These are phyloP conservation scores for Xiphydria camelus DNA, from an alignment of 2,888 invertebrate genomes.

Conservation along the genomic window DNA sequence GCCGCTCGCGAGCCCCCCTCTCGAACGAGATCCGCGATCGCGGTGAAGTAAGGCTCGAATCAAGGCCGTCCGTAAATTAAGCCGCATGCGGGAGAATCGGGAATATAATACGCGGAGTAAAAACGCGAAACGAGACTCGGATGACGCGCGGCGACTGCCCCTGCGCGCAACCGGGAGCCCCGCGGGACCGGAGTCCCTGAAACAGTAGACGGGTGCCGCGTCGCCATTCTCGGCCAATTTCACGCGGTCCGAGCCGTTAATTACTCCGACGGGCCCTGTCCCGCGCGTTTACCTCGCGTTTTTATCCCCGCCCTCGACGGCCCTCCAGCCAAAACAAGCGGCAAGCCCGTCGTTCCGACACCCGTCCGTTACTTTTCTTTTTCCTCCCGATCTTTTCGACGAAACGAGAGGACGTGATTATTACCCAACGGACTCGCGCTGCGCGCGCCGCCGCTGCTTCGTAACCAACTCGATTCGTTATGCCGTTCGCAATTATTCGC, in stretches of 20 bases:
- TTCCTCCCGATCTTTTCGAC: no score
- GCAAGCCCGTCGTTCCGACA: no score
- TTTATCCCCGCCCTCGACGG: constrained; percentile 14
- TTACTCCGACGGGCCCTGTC: constrained; percentile 22
- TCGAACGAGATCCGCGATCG: no score
- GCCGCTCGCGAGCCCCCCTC: no score
- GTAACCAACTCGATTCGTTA: no score
- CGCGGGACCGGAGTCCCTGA: constrained; percentile 3
- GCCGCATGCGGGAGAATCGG: constrained; percentile 11
- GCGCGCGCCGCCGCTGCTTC: no score
- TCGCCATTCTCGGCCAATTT: constrained; percentile 28
- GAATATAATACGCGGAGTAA: constrained; percentile 12
- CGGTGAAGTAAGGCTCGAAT: constrained; percentile 3
- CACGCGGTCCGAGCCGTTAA: constrained; percentile 32
- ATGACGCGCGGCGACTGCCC: constrained; percentile 6
- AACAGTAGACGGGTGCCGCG: constrained; percentile 17
- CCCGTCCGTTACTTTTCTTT: no score
- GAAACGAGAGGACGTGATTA: no score
- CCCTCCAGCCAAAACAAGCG: constrained; percentile 2
- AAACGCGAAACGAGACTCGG: constrained; percentile 7
- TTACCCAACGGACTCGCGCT: no score
- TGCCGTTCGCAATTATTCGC: no score
- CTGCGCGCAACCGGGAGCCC: no score
- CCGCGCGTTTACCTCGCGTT: constrained; percentile 14
- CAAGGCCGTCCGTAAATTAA: constrained; percentile 17